These are phyloP conservation scores for Hypsopygia costalis DNA, from an alignment of 2,888 invertebrate genomes.

Conservation along the genomic window DNA sequence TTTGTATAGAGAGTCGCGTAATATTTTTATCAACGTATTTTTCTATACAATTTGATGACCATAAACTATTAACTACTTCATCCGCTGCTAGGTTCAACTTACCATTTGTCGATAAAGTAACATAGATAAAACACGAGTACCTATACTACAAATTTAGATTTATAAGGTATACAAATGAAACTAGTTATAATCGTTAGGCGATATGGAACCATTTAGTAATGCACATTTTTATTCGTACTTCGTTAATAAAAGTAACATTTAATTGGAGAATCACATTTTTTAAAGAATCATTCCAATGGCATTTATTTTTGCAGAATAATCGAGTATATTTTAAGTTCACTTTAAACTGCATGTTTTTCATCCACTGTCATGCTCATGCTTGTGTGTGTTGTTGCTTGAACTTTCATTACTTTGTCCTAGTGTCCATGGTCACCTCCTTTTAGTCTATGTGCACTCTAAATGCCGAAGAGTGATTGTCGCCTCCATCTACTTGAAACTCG, in stretches of 20 bases:
- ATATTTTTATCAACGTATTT: slow-evolving; percentile 73
- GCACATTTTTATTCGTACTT: slow-evolving; percentile 10
- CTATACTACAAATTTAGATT: not conserved
- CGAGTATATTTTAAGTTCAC: slow-evolving; percentile 3
- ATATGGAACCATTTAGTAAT: slow-evolving; percentile 57
- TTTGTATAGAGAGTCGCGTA: slow-evolving; percentile 65
- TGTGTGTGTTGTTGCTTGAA: slow-evolving; percentile 12
- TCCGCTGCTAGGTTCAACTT: slow-evolving; percentile 12
- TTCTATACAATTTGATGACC: slow-evolving; percentile 51
- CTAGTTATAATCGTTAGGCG: slow-evolving; percentile 23
- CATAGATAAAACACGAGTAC: not conserved
- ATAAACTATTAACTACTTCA: slow-evolving; percentile 24
- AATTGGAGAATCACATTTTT: slow-evolving; percentile 20
- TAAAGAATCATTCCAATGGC: slow-evolving; percentile 45
- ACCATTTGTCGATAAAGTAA: slow-evolving; percentile 7
- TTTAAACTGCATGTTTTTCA: not conserved
- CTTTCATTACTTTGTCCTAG: slow-evolving; percentile 37
- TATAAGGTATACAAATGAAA: not conserved
- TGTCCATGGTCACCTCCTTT: slow-evolving; percentile 60
- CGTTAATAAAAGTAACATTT: slow-evolving; percentile 21
- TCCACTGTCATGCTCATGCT: slow-evolving; percentile 16
- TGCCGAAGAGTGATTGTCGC: slow-evolving; percentile 76
- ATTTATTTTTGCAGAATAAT: slow-evolving; percentile 33
- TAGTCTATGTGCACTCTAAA: slow-evolving; percentile 69
- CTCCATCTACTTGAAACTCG: slow-evolving; percentile 40